phyloP scores from a whole-genome alignment of 2,888 invertebrate species.

The Andrena dorsata region DNA sequence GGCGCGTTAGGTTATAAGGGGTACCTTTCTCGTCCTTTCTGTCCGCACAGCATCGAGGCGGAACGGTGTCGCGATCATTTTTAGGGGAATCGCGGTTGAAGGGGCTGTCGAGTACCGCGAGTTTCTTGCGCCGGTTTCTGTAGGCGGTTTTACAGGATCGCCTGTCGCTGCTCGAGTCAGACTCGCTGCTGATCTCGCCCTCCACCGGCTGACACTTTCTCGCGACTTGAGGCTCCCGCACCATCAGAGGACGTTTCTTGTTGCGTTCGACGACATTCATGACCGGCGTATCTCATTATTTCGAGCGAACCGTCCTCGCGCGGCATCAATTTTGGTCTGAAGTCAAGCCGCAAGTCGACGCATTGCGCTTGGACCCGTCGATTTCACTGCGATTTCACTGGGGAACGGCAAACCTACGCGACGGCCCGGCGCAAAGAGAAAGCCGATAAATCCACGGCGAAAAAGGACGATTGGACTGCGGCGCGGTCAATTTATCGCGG shows the following conservation, averaged over 20 bases:
- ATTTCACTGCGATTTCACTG: neutral
- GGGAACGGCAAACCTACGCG: neutral
- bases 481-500: slow-evolving; percentile 39
- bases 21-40: slow-evolving; percentile 44
- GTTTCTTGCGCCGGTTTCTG: slow-evolving; percentile 31
- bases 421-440: neutral
- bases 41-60: neutral
- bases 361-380: slow-evolving; percentile 25
- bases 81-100: slow-evolving; percentile 20
- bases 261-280: slow-evolving; percentile 73
- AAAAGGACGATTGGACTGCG: neutral
- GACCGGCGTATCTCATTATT: slow-evolving; percentile 74
- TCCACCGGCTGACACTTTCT: slow-evolving; percentile 32
- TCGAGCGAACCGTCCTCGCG: slow-evolving; percentile 48
- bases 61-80: slow-evolving; percentile 23
- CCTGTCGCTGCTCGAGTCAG: slow-evolving; percentile 40
- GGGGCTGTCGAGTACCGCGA: slow-evolving; percentile 20
- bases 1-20: neutral
- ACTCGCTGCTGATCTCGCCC: slow-evolving; percentile 46
- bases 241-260: slow-evolving; percentile 61
- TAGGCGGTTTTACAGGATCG: slow-evolving; percentile 32
- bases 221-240: slow-evolving; percentile 51
- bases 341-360: slow-evolving; percentile 10
- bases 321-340: slow-evolving; percentile 35
- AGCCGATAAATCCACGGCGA: neutral